Percentiles rank a stretch among this genome's conserved stretches.
Conservation (phyloP, 2,888 invertebrate species). For the Conops quadrifasciatus region DNA sequence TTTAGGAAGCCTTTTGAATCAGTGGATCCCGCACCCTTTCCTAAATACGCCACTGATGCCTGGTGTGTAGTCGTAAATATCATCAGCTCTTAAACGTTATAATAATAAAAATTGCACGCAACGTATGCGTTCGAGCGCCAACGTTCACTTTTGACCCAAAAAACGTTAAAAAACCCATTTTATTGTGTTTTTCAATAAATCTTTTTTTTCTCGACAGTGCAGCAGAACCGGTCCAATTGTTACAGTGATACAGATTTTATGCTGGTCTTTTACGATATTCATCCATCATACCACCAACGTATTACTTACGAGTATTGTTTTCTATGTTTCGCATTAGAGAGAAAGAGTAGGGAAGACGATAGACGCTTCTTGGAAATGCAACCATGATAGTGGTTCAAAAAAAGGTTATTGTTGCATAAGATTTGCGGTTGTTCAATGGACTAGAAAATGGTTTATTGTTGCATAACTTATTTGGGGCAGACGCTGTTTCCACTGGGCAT, state of each 20-base stretch:
- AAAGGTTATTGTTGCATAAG: slow-evolving; percentile 8
- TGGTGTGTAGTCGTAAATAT: no score
- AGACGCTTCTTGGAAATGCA: not conserved
- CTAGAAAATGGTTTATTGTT: no score
- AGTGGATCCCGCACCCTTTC: no score
- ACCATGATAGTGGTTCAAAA: not conserved
- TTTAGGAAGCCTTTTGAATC: no score
- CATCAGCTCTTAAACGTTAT: not conserved
- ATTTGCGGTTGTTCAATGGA: not conserved
- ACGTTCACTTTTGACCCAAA: slow-evolving; percentile 65
- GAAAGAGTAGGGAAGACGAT: no score
- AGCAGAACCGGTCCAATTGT: slow-evolving; percentile 35
- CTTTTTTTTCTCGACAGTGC: slow-evolving; percentile 15
- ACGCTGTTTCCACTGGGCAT: no score
- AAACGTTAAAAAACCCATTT: slow-evolving; percentile 41
- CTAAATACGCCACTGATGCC: no score
- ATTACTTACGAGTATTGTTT: no score
- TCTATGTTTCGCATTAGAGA: no score
- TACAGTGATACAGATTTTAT: slow-evolving; percentile 10
- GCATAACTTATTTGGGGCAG: no score
- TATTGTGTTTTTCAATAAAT: not conserved
- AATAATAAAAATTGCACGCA: slow-evolving; percentile 1
- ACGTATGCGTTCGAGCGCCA: not conserved
- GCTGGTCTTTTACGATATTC: not conserved
- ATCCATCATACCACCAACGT: not conserved